These are phyloP conservation scores for Lethocerus indicus DNA, from an alignment of 1,140 invertebrate species.

Conservation along the genomic window DNA sequence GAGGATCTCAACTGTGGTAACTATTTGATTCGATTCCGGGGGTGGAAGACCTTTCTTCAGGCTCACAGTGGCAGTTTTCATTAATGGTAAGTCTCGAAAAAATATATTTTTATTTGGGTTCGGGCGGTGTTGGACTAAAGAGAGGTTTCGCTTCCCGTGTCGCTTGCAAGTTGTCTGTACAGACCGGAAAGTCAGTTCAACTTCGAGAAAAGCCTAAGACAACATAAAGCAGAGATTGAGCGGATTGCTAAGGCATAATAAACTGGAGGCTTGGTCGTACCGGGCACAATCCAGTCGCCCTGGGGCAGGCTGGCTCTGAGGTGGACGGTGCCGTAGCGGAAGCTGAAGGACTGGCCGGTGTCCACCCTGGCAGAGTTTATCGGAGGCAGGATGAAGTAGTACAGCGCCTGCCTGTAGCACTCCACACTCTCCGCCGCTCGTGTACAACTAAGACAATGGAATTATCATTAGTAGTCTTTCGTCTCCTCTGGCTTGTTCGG, in stretches of 20 bases:
- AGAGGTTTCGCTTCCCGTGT: background rate
- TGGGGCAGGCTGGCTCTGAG: conserved; percentile 38
- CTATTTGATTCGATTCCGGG: background rate
- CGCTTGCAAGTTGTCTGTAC: background rate
- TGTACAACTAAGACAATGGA: too few species aligned
- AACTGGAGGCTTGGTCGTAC: conserved; percentile 6
- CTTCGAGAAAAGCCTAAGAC: background rate
- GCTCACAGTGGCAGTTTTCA: too few species aligned
- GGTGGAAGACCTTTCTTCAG: too few species aligned
- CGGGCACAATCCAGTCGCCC: conserved; percentile 48
- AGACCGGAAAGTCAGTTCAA: background rate
- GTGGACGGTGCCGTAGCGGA: too few species aligned
- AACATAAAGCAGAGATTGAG: background rate
- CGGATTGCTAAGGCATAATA: background rate
- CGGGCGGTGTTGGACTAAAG: background rate
- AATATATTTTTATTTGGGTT: conserved; percentile 15
- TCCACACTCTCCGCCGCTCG: too few species aligned
- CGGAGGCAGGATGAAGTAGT: too few species aligned
- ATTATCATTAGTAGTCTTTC: too few species aligned
- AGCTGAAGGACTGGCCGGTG: too few species aligned
- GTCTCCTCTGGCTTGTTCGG: too few species aligned
- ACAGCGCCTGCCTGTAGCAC: too few species aligned
- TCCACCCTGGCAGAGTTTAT: too few species aligned
- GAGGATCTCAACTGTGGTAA: background rate
- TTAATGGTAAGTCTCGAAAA: too few species aligned